Evolutionary conservation across 2,113 vertebrate genomes (phyloP).

Genomic region (Anguilla japonica): DNA sequence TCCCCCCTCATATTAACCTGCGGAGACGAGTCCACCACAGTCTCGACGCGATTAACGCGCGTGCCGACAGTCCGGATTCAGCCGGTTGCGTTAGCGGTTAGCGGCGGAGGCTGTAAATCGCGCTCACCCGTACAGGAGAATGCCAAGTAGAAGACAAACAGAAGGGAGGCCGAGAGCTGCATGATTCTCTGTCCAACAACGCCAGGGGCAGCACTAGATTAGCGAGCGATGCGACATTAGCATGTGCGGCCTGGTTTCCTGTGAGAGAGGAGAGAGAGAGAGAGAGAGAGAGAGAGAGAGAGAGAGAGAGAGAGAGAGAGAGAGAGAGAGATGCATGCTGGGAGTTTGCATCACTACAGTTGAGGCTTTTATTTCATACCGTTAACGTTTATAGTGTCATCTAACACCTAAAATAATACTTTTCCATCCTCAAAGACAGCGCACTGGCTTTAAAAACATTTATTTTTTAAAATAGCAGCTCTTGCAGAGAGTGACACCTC

Average conservation of each 20-base stretch:
- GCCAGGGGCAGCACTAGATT: constrained; percentile 56
- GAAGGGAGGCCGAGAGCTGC: constrained; percentile 54
- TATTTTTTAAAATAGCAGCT: not conserved
- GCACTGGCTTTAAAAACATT: not conserved
- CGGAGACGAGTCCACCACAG: not conserved
- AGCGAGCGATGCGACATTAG: constrained; percentile 64
- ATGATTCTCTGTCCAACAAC: constrained; percentile 62
- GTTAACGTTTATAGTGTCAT: not conserved
- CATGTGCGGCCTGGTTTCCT: constrained; percentile 57
- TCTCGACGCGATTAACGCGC: constrained; percentile 19
- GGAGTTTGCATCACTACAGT: constrained; percentile 7
- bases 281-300: no score
- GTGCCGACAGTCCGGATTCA: not conserved
- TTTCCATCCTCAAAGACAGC: not conserved
- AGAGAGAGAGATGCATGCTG: constrained; percentile 12
- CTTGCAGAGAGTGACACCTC: no score
- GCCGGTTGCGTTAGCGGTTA: not conserved
- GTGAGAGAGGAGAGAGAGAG: not conserved
- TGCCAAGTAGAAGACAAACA: constrained; percentile 57
- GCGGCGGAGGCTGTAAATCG: not conserved
- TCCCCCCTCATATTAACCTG: constrained; percentile 11
- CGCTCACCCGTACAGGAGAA: constrained; percentile 57
- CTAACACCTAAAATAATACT: not conserved
- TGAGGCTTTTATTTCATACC: not conserved
- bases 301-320: no score